phyloP scores from a whole-genome alignment of 1,140 invertebrate genomes.

The Dendrolimus punctatus region DNA sequence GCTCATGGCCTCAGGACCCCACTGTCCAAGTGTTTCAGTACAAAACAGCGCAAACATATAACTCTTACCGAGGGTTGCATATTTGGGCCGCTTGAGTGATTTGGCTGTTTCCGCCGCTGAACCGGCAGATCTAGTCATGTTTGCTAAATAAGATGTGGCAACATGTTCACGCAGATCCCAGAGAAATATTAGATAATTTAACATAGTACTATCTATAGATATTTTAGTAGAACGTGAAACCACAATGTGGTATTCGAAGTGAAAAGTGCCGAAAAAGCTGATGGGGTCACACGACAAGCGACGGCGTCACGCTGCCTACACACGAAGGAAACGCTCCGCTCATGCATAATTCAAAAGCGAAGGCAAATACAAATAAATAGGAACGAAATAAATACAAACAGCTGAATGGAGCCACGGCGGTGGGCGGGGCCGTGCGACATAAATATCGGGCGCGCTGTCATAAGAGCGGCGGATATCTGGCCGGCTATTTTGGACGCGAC shows the following conservation, averaged over 20 bases:
- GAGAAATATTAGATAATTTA: too few relatives aligned
- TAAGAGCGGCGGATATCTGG: conserved; percentile 52
- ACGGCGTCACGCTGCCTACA: conserved; percentile 68
- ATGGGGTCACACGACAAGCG: conserved; percentile 13
- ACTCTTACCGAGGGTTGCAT: too few relatives aligned
- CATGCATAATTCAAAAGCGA: conserved; percentile 68
- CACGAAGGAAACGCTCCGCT: conserved; percentile 62
- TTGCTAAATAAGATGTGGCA: too few relatives aligned
- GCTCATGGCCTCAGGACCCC: too few relatives aligned
- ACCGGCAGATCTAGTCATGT: too few relatives aligned
- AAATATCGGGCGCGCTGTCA: conserved; percentile 61
- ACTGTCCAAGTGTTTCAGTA: too few relatives aligned
- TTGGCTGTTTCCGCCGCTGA: too few relatives aligned
- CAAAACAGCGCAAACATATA: too few relatives aligned
- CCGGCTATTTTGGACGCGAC: conserved; percentile 51
- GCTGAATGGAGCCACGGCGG: conserved; percentile 61
- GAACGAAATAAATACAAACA: conserved; percentile 69
- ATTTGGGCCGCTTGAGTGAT: too few relatives aligned
- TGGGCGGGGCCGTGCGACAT: conserved; percentile 63
- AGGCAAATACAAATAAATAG: conserved; percentile 70
- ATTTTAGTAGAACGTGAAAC: neutral
- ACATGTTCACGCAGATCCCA: too few relatives aligned
- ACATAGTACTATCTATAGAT: too few relatives aligned
- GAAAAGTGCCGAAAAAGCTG: conserved; percentile 17
- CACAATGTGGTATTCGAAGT: conserved; percentile 2